Percentiles rank a stretch among this genome's conserved stretches.
Conservation (phyloP, 2,888 invertebrate species). For the Antitype chi region DNA sequence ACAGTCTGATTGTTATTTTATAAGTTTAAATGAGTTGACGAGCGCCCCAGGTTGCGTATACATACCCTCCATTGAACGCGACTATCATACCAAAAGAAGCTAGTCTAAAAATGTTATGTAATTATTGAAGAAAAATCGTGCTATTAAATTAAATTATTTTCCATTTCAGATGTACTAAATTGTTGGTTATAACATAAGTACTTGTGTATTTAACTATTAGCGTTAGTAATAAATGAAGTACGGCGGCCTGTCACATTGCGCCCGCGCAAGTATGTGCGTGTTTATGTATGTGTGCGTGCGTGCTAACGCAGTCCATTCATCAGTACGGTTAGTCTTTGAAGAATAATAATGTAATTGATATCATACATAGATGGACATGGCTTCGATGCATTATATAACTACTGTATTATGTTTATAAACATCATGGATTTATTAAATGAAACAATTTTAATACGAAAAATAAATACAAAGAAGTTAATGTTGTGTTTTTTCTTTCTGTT, state of each 20-base stretch:
- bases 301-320: slow-evolving; percentile 68
- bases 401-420: slow-evolving; percentile 89
- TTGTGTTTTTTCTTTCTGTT: slow-evolving; percentile 65
- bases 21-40: slow-evolving; percentile 62
- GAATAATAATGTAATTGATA: slow-evolving; percentile 78
- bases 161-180: slow-evolving; percentile 42
- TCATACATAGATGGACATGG: slow-evolving; percentile 84
- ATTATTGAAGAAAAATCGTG: slow-evolving; percentile 46
- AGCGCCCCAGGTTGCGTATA: slow-evolving; percentile 46
- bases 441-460: slow-evolving; percentile 86
- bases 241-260: slow-evolving; percentile 68
- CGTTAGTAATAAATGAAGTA: slow-evolving; percentile 48
- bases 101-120: slow-evolving; percentile 61
- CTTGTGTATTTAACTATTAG: slow-evolving; percentile 51
- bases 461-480: slow-evolving; percentile 85
- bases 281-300: slow-evolving; percentile 64
- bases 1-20: slow-evolving; percentile 56
- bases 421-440: slow-evolving; percentile 90
- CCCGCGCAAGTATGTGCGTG: slow-evolving; percentile 62
- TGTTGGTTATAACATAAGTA: slow-evolving; percentile 39
- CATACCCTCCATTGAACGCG: slow-evolving; percentile 31
- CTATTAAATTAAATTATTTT: slow-evolving; percentile 57
- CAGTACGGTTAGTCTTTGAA: slow-evolving; percentile 74
- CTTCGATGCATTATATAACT: slow-evolving; percentile 85
- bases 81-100: slow-evolving; percentile 64